Evolutionary conservation across 2,888 invertebrate genomes (phyloP).

Genomic region (Mimas tiliae): DNA sequence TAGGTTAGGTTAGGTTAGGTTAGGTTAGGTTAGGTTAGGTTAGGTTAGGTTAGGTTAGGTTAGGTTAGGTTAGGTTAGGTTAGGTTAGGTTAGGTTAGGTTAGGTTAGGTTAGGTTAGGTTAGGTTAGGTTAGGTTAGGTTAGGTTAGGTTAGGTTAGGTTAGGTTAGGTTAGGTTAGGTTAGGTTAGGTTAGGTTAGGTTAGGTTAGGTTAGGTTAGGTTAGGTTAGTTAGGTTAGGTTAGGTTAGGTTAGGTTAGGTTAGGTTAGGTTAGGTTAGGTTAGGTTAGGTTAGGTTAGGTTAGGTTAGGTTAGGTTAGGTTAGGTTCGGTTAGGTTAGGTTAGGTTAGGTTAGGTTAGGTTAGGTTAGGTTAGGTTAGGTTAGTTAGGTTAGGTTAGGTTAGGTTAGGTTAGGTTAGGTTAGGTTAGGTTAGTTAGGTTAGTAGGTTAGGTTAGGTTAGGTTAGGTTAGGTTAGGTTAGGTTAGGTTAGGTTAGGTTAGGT

Average conservation of each 20-base stretch:
- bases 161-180: slow-evolving; percentile 37
- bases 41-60: slow-evolving; percentile 31
- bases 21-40: slow-evolving; percentile 32
- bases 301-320: slow-evolving; percentile 36
- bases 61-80: slow-evolving; percentile 34
- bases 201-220: slow-evolving; percentile 35
- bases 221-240: slow-evolving; percentile 35
- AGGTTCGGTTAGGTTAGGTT: slow-evolving; percentile 36
- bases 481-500: slow-evolving; percentile 38
- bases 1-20: slow-evolving; percentile 33
- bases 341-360: slow-evolving; percentile 36
- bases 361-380: too few species aligned
- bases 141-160: slow-evolving; percentile 37
- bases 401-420: slow-evolving; percentile 41
- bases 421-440: too few species aligned
- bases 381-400: slow-evolving; percentile 38
- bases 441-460: slow-evolving; percentile 38
- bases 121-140: slow-evolving; percentile 35
- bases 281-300: slow-evolving; percentile 37
- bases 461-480: slow-evolving; percentile 36
- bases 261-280: slow-evolving; percentile 38
- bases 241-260: slow-evolving; percentile 36
- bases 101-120: slow-evolving; percentile 32
- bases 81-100: slow-evolving; percentile 32
- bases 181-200: slow-evolving; percentile 37